Evolutionary conservation across 2,113 vertebrate genomes (phyloP), one percentile per base, ranked within the genome.

Genomic region (Leucopsar rothschildi): DNA sequence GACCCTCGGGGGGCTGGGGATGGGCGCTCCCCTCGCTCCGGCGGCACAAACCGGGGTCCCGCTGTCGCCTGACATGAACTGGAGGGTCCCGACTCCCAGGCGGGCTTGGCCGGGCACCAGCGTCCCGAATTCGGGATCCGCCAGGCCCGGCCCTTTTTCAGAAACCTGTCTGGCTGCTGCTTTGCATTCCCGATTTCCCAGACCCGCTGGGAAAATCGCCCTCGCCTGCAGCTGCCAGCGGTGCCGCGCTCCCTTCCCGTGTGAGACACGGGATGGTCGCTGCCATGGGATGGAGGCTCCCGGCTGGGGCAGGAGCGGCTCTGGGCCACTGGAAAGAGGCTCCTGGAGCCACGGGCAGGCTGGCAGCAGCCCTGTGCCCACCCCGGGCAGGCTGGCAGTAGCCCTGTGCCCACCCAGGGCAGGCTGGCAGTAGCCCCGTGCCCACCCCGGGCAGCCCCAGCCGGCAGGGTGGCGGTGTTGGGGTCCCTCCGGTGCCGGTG

Each of bases 11-110:
- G 29, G 8, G 28, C 11, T 12, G 52, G 75, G 80, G 9, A 3
- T 6, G 17, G 25, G 22, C 1, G 1, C 8, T 75, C 16, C 45
- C 69, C 1, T 1, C 1, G 15, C 12, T 11, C 10, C 60, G 13
- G 45, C 84, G 0, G 27, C 6, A 4, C 33, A 7, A 42, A 3
- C 20, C 2, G 21, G 17, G 47, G 29, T 16, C 29, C 35, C 9
- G 2, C 28, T 31, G 39, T 5, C 14, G 6, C 47, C 25, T 9
- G 50, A 28, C 27, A 28, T 28, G 50, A 27, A 15, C 50, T 3
- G 45, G 15, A 14, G 13, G 2, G 0, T 35, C 82, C 9, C 42
- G 35, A 2, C 9, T 28, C 29, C 15, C 70, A 4, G 77, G 35
- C 7, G 23, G 3, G 37, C 25, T 14, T 65, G 93, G 84, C 81